Conservation (phyloP, 2,888 invertebrate species). For the Meganola albula region DNA sequence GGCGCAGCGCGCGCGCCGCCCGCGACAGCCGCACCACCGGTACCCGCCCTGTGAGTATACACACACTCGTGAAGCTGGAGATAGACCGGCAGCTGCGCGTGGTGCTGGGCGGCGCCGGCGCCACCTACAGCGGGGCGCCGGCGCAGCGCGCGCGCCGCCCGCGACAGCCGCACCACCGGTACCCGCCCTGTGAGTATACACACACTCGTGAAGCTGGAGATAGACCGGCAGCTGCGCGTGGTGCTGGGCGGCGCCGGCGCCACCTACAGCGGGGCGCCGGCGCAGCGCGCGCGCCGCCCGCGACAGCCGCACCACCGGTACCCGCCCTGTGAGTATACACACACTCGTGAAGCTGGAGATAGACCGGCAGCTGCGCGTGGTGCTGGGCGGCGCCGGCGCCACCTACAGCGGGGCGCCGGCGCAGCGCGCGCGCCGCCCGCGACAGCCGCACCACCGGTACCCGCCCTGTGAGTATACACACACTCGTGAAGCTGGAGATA, state of each 20-base stretch:
- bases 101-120: background rate
- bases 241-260: background rate
- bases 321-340: constrained; percentile 36
- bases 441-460: background rate
- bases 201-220: background rate
- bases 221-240: background rate
- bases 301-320: constrained; percentile 49
- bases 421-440: constrained; percentile 30
- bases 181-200: constrained; percentile 14
- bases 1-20: constrained; percentile 22
- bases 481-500: too few relatives aligned
- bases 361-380: too few relatives aligned
- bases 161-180: constrained; percentile 30
- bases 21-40: constrained; percentile 23
- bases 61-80: background rate
- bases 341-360: too few relatives aligned
- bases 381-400: too few relatives aligned
- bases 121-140: background rate
- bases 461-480: background rate
- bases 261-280: too few relatives aligned
- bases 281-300: constrained; percentile 7
- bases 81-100: background rate
- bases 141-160: background rate
- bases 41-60: constrained; percentile 17
- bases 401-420: background rate